These are phyloP conservation scores for Falco biarmicus DNA, from an alignment of 2,797 vertebrate genomes.

Conservation along the genomic window DNA sequence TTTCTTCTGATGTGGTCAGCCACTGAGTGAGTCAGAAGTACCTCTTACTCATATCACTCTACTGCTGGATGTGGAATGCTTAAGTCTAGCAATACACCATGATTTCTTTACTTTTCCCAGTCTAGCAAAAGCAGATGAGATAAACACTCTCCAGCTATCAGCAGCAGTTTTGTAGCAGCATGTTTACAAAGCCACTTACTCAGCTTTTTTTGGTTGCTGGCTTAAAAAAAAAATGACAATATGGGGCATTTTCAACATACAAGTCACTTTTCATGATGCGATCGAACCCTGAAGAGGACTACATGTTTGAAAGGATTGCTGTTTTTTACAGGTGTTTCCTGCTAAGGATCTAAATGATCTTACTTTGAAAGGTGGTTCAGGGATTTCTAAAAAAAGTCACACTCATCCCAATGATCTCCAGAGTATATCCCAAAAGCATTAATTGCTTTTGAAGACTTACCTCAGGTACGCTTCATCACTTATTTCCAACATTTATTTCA, in stretches of 20 bases:
- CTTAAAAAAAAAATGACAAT: not conserved
- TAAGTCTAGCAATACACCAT: not conserved
- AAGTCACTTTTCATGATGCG: accelerated
- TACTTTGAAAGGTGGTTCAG: not conserved
- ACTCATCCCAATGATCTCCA: not conserved
- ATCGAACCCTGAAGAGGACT: not conserved
- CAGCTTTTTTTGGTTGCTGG: not conserved
- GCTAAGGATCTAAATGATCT: not conserved
- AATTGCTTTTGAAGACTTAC: not conserved
- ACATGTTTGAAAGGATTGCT: accelerated
- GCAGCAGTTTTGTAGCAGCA: not conserved
- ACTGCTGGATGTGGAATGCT: not conserved
- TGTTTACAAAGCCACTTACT: not conserved
- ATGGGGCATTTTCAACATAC: not conserved
- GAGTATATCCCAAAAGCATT: not conserved
- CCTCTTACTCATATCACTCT: not conserved
- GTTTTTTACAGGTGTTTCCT: not conserved
- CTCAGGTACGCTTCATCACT: not conserved
- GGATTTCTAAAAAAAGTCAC: not conserved
- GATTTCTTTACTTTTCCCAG: not conserved
- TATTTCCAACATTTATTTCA: not conserved
- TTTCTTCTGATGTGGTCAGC: not conserved
- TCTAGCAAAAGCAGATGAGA: not conserved
- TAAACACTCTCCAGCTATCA: not conserved
- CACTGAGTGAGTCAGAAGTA: not conserved